These are phyloP conservation scores for Volucella inflata DNA, from an alignment of 2,888 invertebrate genomes.

Conservation along the genomic window DNA sequence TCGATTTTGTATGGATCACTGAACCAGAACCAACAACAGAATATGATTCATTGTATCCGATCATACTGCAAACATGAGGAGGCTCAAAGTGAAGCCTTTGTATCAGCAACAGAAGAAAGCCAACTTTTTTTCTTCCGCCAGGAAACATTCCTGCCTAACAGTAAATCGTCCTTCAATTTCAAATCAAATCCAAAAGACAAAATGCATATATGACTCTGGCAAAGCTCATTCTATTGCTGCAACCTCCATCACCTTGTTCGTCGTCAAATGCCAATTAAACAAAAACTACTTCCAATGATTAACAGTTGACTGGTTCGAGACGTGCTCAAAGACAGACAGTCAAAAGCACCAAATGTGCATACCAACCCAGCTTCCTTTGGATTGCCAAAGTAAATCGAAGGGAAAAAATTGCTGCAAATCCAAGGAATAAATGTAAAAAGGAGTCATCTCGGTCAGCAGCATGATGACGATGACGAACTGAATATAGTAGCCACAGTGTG, in stretches of 20 bases:
- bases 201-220: neutral
- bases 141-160: no score
- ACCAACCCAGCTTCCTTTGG: neutral
- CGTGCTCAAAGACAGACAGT: slow-evolving; percentile 32
- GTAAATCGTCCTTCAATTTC: no score
- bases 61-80: no score
- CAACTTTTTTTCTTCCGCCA: no score
- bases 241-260: slow-evolving; percentile 40
- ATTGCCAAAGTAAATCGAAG: slow-evolving; percentile 16
- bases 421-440: slow-evolving; percentile 30
- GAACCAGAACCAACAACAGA: no score
- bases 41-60: no score
- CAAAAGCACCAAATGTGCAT: slow-evolving; percentile 34
- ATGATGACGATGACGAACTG: slow-evolving; percentile 49
- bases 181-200: no score
- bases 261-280: slow-evolving; percentile 51
- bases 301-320: slow-evolving; percentile 48
- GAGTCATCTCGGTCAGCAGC: slow-evolving; percentile 34
- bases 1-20: no score
- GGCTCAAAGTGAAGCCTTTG: no score
- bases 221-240: slow-evolving; percentile 33
- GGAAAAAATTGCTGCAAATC: neutral
- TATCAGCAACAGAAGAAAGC: no score
- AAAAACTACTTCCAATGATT: slow-evolving; percentile 50
- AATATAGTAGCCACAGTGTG: slow-evolving; percentile 56